Evolutionary conservation across 2,888 invertebrate genomes (phyloP).

Genomic region (Podabrus alpinus): DNA sequence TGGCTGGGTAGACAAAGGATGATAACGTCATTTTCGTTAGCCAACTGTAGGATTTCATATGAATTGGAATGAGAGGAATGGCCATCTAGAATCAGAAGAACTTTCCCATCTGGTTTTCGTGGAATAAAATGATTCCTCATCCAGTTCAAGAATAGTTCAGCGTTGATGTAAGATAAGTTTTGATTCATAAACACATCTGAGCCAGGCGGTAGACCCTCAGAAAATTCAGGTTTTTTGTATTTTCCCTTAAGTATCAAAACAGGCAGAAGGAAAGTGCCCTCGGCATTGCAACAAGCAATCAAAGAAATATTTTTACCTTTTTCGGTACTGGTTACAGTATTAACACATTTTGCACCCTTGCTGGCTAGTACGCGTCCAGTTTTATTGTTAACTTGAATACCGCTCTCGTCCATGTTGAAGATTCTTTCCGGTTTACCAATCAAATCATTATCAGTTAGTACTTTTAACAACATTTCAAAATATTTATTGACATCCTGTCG

Average conservation of each 20-base stretch:
- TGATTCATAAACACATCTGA: slow-evolving; percentile 4
- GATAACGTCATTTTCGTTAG: slow-evolving; percentile 44
- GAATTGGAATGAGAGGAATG: neutral
- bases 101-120: neutral
- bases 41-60: slow-evolving; percentile 28
- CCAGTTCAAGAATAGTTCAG: slow-evolving; percentile 3
- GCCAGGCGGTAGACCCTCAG: slow-evolving; percentile 6
- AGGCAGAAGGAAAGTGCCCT: slow-evolving; percentile 41
- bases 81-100: neutral
- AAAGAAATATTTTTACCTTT: slow-evolving; percentile 42
- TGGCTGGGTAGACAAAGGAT: slow-evolving; percentile 22
- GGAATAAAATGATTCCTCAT: slow-evolving; percentile 8
- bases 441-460: slow-evolving; percentile 39
- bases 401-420: slow-evolving; percentile 39
- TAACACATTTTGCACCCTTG: slow-evolving; percentile 36
- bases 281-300: slow-evolving; percentile 45
- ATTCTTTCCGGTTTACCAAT: slow-evolving; percentile 41
- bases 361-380: slow-evolving; percentile 43
- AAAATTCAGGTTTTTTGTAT: slow-evolving; percentile 3
- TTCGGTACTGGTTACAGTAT: slow-evolving; percentile 34
- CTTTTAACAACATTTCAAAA: neutral
- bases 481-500: slow-evolving; percentile 38
- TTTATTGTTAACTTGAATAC: slow-evolving; percentile 48
- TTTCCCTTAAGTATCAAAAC: slow-evolving; percentile 37
- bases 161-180: slow-evolving; percentile 10